Conservation (phyloP, 2,888 invertebrate genomes). For the Pollenia angustigena region DNA sequence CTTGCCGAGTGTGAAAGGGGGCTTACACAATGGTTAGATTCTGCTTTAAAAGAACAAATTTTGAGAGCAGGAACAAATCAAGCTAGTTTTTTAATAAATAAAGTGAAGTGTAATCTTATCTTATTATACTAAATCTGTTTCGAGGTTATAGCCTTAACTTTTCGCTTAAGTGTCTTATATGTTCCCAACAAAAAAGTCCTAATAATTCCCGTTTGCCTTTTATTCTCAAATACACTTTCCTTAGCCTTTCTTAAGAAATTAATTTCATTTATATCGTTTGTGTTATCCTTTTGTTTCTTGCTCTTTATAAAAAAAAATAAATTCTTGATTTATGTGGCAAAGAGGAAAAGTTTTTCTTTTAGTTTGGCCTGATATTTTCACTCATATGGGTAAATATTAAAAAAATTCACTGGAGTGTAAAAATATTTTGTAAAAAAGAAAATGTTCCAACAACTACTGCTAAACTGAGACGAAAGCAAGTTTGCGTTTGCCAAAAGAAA, state of each 20-base stretch:
- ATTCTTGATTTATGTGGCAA: slow-evolving; percentile 25
- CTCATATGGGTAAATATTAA: slow-evolving; percentile 20
- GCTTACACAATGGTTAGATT: no score
- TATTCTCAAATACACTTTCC: no score
- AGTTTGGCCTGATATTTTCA: not conserved
- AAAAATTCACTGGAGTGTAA: slow-evolving; percentile 46
- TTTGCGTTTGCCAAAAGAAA: not conserved
- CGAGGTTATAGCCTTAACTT: no score
- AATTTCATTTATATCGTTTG: not conserved
- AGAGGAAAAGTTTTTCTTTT: not conserved
- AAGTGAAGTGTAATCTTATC: no score
- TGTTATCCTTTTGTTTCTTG: not conserved
- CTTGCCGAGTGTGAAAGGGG: no score
- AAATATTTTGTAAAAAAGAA: slow-evolving; percentile 18
- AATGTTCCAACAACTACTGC: not conserved
- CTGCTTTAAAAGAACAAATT: no score
- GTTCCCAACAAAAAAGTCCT: no score
- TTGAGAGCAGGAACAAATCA: no score
- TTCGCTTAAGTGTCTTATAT: no score
- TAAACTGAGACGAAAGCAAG: not conserved
- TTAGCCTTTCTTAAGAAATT: not conserved
- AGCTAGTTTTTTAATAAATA: no score
- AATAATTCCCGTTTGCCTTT: no score
- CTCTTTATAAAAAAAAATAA: not conserved
- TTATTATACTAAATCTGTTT: no score